These are phyloP conservation scores for Pterophyllum scalare DNA, from an alignment of 2,113 vertebrate genomes.

Conservation along the genomic window DNA sequence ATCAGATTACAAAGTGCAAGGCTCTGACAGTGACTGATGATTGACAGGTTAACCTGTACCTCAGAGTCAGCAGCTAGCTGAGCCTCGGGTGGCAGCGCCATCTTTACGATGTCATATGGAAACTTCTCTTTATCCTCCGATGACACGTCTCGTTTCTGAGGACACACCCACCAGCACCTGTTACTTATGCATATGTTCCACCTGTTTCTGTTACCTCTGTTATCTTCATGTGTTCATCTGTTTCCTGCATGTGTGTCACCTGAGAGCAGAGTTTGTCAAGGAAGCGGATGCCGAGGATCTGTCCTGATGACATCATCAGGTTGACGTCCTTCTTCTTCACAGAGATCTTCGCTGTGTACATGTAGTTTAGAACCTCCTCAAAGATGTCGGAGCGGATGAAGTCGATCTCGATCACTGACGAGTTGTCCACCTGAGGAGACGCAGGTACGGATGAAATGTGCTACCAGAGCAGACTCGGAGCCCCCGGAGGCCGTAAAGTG, in stretches of 20 bases:
- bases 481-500: background rate
- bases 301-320: slow-evolving; percentile 98
- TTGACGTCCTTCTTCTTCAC: slow-evolving; percentile 97
- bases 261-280: slow-evolving; percentile 97
- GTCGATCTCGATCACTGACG: slow-evolving; percentile 97
- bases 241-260: slow-evolving; percentile 64
- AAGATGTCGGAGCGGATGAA: slow-evolving; percentile 97
- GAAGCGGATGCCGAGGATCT: slow-evolving; percentile 97
- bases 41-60: slow-evolving; percentile 10
- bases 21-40: background rate
- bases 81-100: slow-evolving; percentile 77
- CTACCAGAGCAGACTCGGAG: background rate
- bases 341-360: slow-evolving; percentile 97
- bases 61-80: slow-evolving; percentile 66
- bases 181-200: background rate
- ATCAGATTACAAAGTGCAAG: background rate
- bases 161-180: background rate
- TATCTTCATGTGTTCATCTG: background rate
- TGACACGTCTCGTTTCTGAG: slow-evolving; percentile 92
- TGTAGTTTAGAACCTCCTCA: slow-evolving; percentile 97
- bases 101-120: slow-evolving; percentile 76
- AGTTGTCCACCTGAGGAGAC: slow-evolving; percentile 86
- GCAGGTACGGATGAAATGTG: background rate
- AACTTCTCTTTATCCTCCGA: slow-evolving; percentile 86
- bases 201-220: background rate